These are phyloP conservation scores for Anarsia innoxiella DNA, from an alignment of 2,888 invertebrate genomes.

Conservation along the genomic window DNA sequence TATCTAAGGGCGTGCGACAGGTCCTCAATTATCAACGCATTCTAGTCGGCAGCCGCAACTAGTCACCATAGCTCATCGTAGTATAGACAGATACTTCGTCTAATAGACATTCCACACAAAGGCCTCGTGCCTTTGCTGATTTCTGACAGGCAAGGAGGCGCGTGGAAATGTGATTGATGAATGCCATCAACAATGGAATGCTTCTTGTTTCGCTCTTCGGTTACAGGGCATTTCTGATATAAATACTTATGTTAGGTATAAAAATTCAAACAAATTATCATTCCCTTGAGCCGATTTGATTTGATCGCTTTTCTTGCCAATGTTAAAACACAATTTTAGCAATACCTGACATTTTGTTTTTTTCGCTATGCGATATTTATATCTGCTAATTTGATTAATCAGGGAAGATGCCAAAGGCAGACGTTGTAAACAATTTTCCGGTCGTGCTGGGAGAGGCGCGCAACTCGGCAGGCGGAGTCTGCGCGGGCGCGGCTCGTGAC, in stretches of 20 bases:
- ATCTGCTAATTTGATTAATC: no score
- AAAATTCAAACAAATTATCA: no score
- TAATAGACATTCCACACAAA: constrained; percentile 49
- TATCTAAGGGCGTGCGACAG: constrained; percentile 64
- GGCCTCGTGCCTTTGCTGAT: constrained; percentile 43
- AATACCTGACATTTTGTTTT: no score
- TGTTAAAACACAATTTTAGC: no score
- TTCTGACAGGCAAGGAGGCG: constrained; percentile 19
- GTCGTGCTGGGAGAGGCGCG: constrained; percentile 41
- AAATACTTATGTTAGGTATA: no score
- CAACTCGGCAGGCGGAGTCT: not conserved
- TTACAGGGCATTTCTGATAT: no score
- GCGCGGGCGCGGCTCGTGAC: constrained; percentile 32
- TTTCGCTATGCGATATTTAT: no score
- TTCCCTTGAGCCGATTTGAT: no score
- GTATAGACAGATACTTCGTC: no score
- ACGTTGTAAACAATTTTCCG: constrained; percentile 28
- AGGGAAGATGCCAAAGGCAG: not conserved
- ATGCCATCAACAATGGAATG: constrained; percentile 15
- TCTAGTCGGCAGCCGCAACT: constrained; percentile 47
- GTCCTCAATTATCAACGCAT: constrained; percentile 69
- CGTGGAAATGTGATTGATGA: constrained; percentile 15
- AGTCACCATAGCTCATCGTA: not conserved
- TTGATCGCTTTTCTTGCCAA: no score
- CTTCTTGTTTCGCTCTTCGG: no score